Evolutionary conservation across 1,140 invertebrate species (phyloP), one percentile per base, ranked within the genome.

Genomic region (Tetramorium simillimum): DNA sequence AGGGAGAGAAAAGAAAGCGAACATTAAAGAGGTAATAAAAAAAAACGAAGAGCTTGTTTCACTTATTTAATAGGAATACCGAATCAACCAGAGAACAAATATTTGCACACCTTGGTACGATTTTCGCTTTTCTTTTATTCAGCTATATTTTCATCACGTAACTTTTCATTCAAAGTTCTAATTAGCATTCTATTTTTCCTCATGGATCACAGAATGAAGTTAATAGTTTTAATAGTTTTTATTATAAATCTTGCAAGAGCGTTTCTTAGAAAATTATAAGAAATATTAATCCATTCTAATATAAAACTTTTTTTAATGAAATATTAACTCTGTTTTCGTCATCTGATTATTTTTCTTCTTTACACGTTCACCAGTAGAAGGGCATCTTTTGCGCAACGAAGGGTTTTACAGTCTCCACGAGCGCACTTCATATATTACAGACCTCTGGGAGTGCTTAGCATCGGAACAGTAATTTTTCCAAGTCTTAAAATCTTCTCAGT

Each of bases 341-440:
- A 40, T 62, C 40, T 51, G 16, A 69, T 14, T 46, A 65, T 80
- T 58, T 75, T 28, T 60, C 72, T 86, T 63, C 63, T 84, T 63
- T 24, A 37, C 28, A 24, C 63, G 46, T 9, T 70, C 18, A 10
- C 21, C 10, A 37, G 12, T 43, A 73, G 62, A 85, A 69, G 82
- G 69, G 67, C 28, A 88, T 85, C 49, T 51, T 40, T 87, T 70
- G 80, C 51, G 37, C 51, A 24, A 80, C 14, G 28, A 85, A 84
- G 49, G 58, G 37, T 73, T 87, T 87, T 89, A 73, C 60, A 87
- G 85, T 75, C 84, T 76, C 16, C 46, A 49, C 53, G 21, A 53
- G 51, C 33, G 63, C 70, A 60, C 70, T 86, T 89, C 88, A 89
- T 89, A 89, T 82, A 89, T 89, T 89, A 89, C 62, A 18, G 46